Evolutionary conservation across 2,113 vertebrate genomes (phyloP).

Genomic region (Nesoenas mayeri): DNA sequence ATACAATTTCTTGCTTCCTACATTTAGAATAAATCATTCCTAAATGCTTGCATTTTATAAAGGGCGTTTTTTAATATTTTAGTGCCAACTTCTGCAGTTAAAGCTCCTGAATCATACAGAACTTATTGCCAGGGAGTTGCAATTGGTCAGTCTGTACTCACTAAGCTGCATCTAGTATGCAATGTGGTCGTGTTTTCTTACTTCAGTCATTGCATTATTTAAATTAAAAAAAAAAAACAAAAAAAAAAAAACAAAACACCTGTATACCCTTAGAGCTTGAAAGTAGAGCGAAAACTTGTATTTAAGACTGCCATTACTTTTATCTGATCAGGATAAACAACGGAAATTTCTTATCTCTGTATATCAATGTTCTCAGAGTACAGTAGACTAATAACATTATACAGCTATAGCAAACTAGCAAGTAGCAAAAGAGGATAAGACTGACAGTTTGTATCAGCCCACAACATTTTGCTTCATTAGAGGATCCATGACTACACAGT

Average conservation of each 20-base stretch:
- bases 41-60: not conserved
- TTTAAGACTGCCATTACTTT: conserved; percentile 6
- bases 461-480: not conserved
- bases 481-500: not conserved
- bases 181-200: not conserved
- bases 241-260: not conserved
- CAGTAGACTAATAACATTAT: not conserved
- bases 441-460: not conserved
- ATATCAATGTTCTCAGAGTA: not conserved
- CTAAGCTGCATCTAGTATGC: not conserved
- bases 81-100: not conserved
- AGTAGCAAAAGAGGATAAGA: not conserved
- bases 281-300: not conserved
- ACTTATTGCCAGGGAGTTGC: not conserved
- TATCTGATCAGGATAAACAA: conserved; percentile 24
- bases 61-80: conserved; percentile 16
- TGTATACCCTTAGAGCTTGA: not conserved
- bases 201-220: not conserved
- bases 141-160: not conserved
- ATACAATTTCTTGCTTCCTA: not conserved
- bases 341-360: conserved; percentile 4
- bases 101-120: not conserved
- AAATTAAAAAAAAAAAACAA: not conserved
- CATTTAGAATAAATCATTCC: not conserved
- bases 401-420: not conserved